Evolutionary conservation across 2,888 invertebrate genomes (phyloP), one percentile per base, ranked within the genome.

Genomic region (Marronus borbonicus): DNA sequence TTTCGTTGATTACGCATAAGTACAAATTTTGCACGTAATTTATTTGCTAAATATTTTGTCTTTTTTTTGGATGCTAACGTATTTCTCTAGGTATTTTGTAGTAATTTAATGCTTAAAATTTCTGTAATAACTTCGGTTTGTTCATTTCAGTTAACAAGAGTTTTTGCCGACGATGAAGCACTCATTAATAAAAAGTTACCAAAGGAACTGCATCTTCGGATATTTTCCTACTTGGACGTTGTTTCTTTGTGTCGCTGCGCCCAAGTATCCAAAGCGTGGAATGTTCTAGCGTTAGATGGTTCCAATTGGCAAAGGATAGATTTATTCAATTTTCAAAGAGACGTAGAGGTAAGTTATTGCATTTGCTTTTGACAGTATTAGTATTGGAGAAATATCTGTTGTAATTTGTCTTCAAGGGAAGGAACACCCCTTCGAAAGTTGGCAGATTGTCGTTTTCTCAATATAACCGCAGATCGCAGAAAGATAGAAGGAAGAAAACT

Each of bases 281-380:
- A 99, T 89, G 93, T 98, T 76, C 90, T 99, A 84, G 99, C 99
- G 17, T 91, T 99, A 84, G 99, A 99, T 89, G 99, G 99, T 76
- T 98, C 98, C 85, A 99, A 99, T 89, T 99, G 99, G 99, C 99
- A 99, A 89, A 92, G 97, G 88, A 98, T 99, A 87, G 98, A 99
- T 89, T 91, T 99, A 70, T 99, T 99, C 90, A 95, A 98, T 88
- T 99, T 99, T 89, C 99, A 99, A 89, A 94, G 95, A 85, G 99
- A 99, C 90, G 97, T 99, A 78, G 98, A 98, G 94, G 98, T 98
- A 89, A 64, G 68, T 55, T 44, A 31, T 31, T 31, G 31, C 31
- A 31, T 31, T 31, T 31, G 5, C 31, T 31, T 31, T 31, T 31
- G 31, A 31, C 3, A 31, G 31, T 31, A 5, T 31, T 4, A 31